phyloP scores from a whole-genome alignment of 2,797 vertebrate species.

The Sebastes jordani region DNA sequence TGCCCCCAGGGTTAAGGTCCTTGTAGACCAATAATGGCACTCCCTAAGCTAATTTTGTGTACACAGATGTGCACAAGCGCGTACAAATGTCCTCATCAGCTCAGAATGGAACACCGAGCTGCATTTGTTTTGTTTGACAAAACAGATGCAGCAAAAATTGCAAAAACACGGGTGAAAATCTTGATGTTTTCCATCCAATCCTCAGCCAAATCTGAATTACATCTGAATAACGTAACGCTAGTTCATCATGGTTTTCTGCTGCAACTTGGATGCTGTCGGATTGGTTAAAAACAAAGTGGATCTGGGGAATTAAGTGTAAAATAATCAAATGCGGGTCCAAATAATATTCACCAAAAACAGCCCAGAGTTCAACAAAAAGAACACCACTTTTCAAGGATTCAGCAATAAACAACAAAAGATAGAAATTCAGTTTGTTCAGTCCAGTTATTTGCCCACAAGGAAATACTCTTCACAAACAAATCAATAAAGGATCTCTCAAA shows the following conservation, averaged over 20 bases:
- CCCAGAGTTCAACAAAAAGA: not conserved
- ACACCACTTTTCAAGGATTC: not conserved
- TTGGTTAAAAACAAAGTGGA: not conserved
- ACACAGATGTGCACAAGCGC: conserved; percentile 29
- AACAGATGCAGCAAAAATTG: not conserved
- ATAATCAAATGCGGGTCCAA: not conserved
- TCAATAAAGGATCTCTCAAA: not conserved
- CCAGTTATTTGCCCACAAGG: not conserved
- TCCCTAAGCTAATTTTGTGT: conserved; percentile 55
- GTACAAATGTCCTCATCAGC: conserved; percentile 17
- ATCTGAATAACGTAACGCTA: not conserved
- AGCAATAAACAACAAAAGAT: not conserved
- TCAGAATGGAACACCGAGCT: not conserved
- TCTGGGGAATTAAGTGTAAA: not conserved
- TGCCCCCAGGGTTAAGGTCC: conserved; percentile 56
- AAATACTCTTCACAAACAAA: no score
- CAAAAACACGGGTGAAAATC: not conserved
- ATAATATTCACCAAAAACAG: not conserved
- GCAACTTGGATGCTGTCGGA: not conserved
- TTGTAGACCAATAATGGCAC: conserved; percentile 54
- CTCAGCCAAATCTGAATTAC: not conserved
- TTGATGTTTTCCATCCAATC: not conserved
- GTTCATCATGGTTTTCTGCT: rapidly evolving
- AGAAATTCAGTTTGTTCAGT: not conserved
- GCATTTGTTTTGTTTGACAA: conserved; percentile 1